These are phyloP conservation scores for Branchipolynoe longqiensis DNA, from an alignment of 2,888 invertebrate species.

Conservation along the genomic window DNA sequence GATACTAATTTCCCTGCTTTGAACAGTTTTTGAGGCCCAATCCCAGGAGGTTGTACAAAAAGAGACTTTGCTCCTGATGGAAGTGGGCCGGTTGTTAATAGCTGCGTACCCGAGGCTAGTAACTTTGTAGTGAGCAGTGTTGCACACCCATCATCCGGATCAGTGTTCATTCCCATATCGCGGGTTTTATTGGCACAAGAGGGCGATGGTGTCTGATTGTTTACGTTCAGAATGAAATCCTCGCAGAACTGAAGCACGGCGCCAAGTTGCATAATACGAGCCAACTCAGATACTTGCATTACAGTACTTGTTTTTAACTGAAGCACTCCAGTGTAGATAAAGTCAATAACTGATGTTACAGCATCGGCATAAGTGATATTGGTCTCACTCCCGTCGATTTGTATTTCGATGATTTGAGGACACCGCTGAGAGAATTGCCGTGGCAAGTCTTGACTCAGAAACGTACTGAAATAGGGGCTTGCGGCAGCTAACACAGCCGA, in stretches of 20 bases:
- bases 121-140: too few species aligned
- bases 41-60: neutral
- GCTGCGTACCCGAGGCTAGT: neutral
- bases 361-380: constrained; percentile 72
- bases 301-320: constrained; percentile 69
- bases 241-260: constrained; percentile 70
- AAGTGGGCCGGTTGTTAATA: neutral
- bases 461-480: constrained; percentile 78
- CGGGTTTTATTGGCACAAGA: neutral
- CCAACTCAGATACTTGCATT: constrained; percentile 76
- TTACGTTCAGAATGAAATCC: constrained; percentile 51
- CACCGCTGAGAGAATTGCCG: constrained; percentile 78
- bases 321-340: constrained; percentile 78
- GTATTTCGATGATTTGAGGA: constrained; percentile 80
- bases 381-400: constrained; percentile 82
- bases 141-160: neutral
- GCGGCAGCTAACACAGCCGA: constrained; percentile 79
- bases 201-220: constrained; percentile 16
- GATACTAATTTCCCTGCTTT: constrained; percentile 55
- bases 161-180: neutral
- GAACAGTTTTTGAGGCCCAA: constrained; percentile 17
- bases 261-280: constrained; percentile 78
- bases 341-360: constrained; percentile 77
- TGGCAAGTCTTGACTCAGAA: constrained; percentile 77
- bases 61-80: neutral